A percentile compares a stretch with the other conserved stretches of the same genome.
Conservation (phyloP, 2,797 vertebrate species). For the Eleutherodactylus coqui region DNA sequence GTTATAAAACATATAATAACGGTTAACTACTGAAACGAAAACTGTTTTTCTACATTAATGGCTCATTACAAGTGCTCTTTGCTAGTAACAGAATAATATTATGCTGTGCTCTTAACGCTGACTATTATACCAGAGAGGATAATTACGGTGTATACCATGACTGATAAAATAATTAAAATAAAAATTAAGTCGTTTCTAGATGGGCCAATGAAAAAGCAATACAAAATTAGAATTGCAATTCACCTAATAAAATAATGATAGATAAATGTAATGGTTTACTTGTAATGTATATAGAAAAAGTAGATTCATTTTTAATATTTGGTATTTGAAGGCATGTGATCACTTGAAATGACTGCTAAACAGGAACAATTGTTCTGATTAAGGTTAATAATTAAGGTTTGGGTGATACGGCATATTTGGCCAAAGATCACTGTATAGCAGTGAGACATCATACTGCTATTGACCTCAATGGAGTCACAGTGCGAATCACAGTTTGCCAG, state of each 20-base stretch:
- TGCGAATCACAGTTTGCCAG: no score
- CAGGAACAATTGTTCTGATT: neutral
- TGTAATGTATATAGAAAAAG: neutral
- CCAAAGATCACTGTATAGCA: no score
- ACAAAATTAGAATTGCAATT: neutral
- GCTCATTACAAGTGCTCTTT: constrained; percentile 50
- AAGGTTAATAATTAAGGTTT: no score
- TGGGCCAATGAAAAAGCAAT: neutral
- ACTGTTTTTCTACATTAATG: constrained; percentile 44
- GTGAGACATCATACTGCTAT: no score
- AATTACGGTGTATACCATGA: constrained; percentile 26
- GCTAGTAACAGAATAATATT: constrained; percentile 41
- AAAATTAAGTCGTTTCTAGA: constrained; percentile 7
- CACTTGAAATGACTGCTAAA: neutral
- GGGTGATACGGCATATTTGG: no score
- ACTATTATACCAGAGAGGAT: constrained; percentile 24
- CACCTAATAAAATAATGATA: constrained; percentile 18
- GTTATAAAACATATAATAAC: constrained; percentile 52
- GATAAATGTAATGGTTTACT: neutral
- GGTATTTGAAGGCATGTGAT: neutral
- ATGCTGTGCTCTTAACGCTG: constrained; percentile 1
- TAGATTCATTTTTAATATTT: neutral
- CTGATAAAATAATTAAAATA: constrained; percentile 34
- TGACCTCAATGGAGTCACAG: no score
- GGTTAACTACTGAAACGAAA: constrained; percentile 53